phyloP scores from a whole-genome alignment of 2,113 vertebrate genomes.

The Micronisus gabar region DNA sequence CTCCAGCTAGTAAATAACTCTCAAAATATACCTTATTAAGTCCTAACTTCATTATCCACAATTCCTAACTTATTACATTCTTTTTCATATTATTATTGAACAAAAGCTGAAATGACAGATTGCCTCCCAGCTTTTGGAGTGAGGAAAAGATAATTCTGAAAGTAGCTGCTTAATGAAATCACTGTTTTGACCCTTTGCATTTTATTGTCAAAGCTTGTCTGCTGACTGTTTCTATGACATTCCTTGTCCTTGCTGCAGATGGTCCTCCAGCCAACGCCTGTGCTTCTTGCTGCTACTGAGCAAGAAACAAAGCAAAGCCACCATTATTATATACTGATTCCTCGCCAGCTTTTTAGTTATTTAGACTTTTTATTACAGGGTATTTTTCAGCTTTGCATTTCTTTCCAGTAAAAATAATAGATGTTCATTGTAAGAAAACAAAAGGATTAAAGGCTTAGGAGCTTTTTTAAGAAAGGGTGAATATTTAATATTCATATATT shows the following conservation, averaged over 20 bases:
- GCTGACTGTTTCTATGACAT: background rate
- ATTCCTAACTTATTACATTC: background rate
- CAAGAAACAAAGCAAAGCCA: slow-evolving; percentile 32
- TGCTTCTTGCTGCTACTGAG: slow-evolving; percentile 9
- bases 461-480: background rate
- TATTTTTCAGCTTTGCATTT: background rate
- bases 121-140: background rate
- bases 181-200: background rate
- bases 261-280: background rate
- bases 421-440: background rate
- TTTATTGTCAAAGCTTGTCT: background rate
- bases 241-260: slow-evolving; percentile 46
- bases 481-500: background rate
- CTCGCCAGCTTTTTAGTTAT: background rate
- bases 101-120: background rate
- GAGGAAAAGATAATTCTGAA: background rate
- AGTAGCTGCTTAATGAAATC: slow-evolving; percentile 2
- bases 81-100: background rate
- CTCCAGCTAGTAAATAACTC: background rate
- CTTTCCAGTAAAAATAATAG: background rate
- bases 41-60: background rate
- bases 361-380: background rate
- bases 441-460: background rate
- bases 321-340: background rate
- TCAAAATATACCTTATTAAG: background rate